Percentiles rank a stretch among this genome's conserved stretches.
Conservation (phyloP, 2,113 vertebrate species). For the Otolemur garnettii region DNA sequence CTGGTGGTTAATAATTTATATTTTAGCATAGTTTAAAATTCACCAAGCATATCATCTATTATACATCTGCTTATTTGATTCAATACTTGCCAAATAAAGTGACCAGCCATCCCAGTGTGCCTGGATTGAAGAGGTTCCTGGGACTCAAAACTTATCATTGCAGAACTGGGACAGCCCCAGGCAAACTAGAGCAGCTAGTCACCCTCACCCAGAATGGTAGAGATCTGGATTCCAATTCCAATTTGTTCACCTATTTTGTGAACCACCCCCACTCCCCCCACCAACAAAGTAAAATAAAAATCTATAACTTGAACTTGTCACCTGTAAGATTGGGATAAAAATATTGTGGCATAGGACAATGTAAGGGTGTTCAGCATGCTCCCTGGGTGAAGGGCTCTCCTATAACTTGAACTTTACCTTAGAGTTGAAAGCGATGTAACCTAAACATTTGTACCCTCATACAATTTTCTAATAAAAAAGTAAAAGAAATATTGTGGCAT, state of each 20-base stretch:
- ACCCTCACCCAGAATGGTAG: neutral
- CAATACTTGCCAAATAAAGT: neutral
- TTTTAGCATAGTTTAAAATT: neutral
- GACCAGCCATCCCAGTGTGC: neutral
- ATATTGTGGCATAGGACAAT: neutral
- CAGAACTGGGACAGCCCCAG: neutral
- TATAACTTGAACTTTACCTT: too few species aligned
- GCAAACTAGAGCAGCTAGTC: rapidly evolving
- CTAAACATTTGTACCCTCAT: too few species aligned
- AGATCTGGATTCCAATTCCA: neutral
- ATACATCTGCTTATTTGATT: neutral
- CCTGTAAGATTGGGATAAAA: neutral
- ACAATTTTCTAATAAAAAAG: too few species aligned
- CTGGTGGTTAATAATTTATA: neutral
- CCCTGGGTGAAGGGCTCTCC: too few species aligned
- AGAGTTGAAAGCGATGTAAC: too few species aligned
- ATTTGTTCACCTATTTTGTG: neutral
- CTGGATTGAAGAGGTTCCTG: neutral
- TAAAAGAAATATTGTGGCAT: neutral
- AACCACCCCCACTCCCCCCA: neutral
- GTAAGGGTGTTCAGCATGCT: too few species aligned
- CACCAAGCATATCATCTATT: neutral
- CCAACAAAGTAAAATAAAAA: neutral
- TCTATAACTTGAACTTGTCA: neutral
- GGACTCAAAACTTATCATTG: neutral